Conservation (phyloP, 2,888 invertebrate species). For the Marronus borbonicus region DNA sequence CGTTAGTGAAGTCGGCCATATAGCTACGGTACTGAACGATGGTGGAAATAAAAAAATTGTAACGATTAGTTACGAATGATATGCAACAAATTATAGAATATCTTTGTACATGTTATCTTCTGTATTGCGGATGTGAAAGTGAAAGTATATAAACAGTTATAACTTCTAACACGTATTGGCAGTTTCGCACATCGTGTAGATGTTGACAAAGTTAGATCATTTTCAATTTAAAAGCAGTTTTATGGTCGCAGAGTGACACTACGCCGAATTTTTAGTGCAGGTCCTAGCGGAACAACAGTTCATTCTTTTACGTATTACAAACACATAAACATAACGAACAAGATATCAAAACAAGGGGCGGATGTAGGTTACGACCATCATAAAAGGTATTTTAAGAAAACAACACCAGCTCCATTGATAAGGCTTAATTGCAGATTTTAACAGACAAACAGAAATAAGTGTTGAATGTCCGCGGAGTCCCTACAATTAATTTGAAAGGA, state of each 20-base stretch:
- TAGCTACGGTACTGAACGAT: neutral
- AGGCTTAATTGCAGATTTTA: conserved; percentile 3
- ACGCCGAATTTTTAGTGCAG: neutral
- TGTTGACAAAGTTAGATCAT: too few species aligned
- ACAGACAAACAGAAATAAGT: neutral
- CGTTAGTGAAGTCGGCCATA: neutral
- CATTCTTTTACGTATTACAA: neutral
- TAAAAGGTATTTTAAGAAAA: conserved; percentile 23
- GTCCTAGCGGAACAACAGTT: neutral
- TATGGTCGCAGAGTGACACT: too few species aligned
- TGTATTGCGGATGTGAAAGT: neutral
- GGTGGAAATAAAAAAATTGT: neutral
- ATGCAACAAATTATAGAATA: neutral
- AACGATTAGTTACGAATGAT: neutral
- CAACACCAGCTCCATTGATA: neutral
- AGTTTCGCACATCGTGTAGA: too few species aligned
- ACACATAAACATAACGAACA: neutral
- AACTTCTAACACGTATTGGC: too few species aligned
- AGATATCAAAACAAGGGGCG: neutral
- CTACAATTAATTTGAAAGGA: too few species aligned
- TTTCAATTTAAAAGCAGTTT: too few species aligned
- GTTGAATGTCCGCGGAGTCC: too few species aligned
- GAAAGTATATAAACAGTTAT: neutral
- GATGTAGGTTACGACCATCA: conserved; percentile 29
- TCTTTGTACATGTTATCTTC: neutral